Percentiles rank a stretch among this genome's conserved stretches.
Conservation (phyloP, 2,113 vertebrate species). For the Amphiprion percula region DNA sequence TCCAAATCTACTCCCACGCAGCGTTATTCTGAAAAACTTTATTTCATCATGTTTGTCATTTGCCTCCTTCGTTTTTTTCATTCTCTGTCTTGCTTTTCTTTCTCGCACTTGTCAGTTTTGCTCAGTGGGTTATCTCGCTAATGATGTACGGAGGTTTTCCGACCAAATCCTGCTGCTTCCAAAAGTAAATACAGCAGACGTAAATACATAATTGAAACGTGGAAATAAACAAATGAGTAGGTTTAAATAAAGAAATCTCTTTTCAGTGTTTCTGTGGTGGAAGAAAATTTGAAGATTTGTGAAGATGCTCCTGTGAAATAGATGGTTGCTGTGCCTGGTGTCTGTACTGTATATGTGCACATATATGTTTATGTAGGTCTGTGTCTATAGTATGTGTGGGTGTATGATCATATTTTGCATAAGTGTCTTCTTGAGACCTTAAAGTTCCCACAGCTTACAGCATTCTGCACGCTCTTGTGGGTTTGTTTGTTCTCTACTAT, state of each 20-base stretch:
- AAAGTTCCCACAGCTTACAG: constrained; percentile 1
- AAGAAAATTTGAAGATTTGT: constrained; percentile 13
- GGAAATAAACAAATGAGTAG: constrained; percentile 47
- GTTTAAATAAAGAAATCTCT: constrained; percentile 43
- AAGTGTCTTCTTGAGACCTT: constrained; percentile 6
- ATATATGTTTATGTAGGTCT: constrained; percentile 21
- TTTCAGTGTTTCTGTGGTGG: background rate
- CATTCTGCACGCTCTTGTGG: background rate
- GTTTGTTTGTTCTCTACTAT: constrained; percentile 29
- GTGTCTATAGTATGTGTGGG: background rate
- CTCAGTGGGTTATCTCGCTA: constrained; percentile 67
- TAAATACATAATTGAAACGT: constrained; percentile 66
- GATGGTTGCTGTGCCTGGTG: background rate
- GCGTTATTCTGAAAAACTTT: constrained; percentile 70
- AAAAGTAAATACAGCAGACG: constrained; percentile 53
- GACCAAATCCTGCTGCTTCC: constrained; percentile 32
- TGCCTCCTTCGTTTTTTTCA: constrained; percentile 47
- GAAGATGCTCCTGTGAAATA: background rate
- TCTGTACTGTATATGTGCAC: background rate
- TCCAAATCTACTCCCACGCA: constrained; percentile 80
- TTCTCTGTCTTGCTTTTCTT: constrained; percentile 31
- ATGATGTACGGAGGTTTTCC: constrained; percentile 53
- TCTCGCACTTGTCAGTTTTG: constrained; percentile 57
- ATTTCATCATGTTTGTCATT: constrained; percentile 75
- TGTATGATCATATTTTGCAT: constrained; percentile 3